Conservation (phyloP, 2,797 vertebrate species). For the Antrozous pallidus region DNA sequence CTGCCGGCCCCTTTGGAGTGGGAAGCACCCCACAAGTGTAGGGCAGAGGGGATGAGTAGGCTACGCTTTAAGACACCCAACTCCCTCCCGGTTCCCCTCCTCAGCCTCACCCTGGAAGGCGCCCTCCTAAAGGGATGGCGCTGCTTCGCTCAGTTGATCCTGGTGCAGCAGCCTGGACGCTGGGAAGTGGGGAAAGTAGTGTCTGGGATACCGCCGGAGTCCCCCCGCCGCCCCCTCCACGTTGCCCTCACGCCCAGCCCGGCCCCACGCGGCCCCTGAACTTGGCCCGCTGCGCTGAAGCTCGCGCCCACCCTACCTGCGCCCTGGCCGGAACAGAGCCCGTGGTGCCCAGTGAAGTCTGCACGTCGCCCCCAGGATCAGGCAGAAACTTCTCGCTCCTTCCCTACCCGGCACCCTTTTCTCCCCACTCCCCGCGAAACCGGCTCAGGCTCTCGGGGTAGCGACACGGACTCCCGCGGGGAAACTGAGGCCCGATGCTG, state of each 20-base stretch:
- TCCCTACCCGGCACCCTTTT: neutral
- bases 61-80: neutral
- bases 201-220: neutral
- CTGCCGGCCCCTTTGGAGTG: neutral
- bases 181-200: neutral
- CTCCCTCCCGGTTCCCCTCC: neutral
- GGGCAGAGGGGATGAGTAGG: neutral
- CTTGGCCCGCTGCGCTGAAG: neutral
- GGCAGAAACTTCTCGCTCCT: constrained; percentile 15
- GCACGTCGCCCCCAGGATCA: neutral
- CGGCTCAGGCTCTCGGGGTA: neutral
- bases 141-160: neutral
- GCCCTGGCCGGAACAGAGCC: neutral
- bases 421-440: neutral
- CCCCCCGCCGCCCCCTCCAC: neutral
- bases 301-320: neutral
- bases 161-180: neutral
- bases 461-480: neutral
- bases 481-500: constrained; percentile 7
- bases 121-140: neutral
- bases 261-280: neutral
- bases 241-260: neutral
- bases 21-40: neutral
- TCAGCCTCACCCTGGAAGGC: neutral
- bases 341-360: neutral